Evolutionary conservation across 2,888 invertebrate species (phyloP), one percentile per base, ranked within the genome.

Genomic region (Cosmorhoe ocellata): DNA sequence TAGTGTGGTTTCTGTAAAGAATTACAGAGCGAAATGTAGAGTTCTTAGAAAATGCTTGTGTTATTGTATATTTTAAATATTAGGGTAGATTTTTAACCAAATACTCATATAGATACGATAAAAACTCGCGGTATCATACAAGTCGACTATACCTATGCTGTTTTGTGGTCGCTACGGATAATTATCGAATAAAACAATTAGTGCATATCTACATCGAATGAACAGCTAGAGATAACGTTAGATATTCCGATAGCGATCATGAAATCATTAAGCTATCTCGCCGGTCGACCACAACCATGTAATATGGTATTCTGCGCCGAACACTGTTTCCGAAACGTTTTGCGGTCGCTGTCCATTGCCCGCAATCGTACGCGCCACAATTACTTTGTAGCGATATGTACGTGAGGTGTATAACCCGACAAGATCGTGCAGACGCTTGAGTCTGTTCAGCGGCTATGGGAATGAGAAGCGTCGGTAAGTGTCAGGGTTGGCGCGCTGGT

Each of bases 321-420:
- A 73, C 76, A 72, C 70, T 70, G 71, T 81, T 79, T 80, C 72
- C 71, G 69, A 81, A 78, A 71, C 70, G 76, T 71, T 66, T 74
- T 82, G 84, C 76, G 84, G 85, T 84, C 75, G 64, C 67, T 74
- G 74, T 76, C 74, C 75, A 78, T 78, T 73, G 77, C 71, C 66
- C 71, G 76, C 67, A 63, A 71, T 74, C 67, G 69, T 72, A 74
- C 75, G 72, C 74, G 74, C 69, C 74, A 76, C 74, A 73, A 80
- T 74, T 74, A 71, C 71, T 68, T 67, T 60, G 49, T 56, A 60
- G 51, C 53, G 40, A 51, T 42, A 32, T 56, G 67, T 69, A 69
- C 71, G 65, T 70, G 69, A 68, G 63, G 66, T 58, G 52, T 66
- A 60, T 66, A 66, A 81, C 54, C 64, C 80, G 70, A 67, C 67